Conservation (phyloP, 2,797 vertebrate genomes). For the Falco biarmicus region DNA sequence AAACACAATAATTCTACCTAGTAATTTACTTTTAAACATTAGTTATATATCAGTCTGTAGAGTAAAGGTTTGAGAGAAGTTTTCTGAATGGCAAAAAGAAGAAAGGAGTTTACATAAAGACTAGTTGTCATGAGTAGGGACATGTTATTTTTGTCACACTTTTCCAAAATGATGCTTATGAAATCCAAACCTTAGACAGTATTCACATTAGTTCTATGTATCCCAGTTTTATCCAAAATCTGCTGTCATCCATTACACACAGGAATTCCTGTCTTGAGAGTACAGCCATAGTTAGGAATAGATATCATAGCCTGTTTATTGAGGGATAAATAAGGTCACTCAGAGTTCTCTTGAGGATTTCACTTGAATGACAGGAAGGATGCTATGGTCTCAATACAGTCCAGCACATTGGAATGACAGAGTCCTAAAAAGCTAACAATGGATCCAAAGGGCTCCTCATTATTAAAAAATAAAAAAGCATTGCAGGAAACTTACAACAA, state of each 20-base stretch:
- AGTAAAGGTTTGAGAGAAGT: neutral
- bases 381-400: constrained; percentile 9
- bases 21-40: neutral
- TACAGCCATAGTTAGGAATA: neutral
- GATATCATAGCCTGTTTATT: neutral
- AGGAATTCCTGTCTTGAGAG: constrained; percentile 12
- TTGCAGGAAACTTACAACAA: neutral
- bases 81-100: neutral
- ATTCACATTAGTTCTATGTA: neutral
- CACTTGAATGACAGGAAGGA: constrained; percentile 43
- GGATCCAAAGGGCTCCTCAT: neutral
- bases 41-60: neutral
- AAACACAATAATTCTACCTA: neutral
- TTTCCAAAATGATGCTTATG: neutral
- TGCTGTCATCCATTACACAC: neutral
- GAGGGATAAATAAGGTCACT: constrained; percentile 19
- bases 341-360: constrained; percentile 8
- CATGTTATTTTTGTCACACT: neutral
- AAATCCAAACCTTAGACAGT: neutral
- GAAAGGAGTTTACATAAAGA: neutral
- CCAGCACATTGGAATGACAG: neutral
- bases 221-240: neutral
- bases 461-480: neutral
- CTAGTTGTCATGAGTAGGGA: neutral
- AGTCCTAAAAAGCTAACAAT: neutral